Evolutionary conservation across 2,797 vertebrate genomes (phyloP).

Genomic region (Clarias laeviceps): DNA sequence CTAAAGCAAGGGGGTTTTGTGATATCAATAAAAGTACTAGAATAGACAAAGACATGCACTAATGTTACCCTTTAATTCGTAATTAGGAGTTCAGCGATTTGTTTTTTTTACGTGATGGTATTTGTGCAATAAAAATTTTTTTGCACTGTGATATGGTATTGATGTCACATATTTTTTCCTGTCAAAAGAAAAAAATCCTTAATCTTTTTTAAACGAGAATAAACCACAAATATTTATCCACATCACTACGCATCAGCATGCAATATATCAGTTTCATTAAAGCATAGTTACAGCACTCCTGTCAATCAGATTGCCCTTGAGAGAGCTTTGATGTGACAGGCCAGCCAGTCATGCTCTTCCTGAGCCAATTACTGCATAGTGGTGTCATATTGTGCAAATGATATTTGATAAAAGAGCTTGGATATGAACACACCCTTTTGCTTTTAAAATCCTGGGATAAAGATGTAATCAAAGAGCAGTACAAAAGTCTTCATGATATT

Average conservation of each 20-base stretch:
- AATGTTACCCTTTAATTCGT: background rate
- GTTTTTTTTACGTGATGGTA: background rate
- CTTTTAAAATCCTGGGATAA: conserved; percentile 3
- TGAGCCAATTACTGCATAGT: conserved; percentile 34
- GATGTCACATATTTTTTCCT: background rate
- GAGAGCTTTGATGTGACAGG: conserved; percentile 10
- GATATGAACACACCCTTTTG: background rate
- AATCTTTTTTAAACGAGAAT: background rate
- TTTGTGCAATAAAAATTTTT: background rate
- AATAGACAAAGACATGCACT: conserved; percentile 5
- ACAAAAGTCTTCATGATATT: conserved; percentile 42
- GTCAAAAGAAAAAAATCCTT: background rate
- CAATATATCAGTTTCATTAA: conserved; percentile 6
- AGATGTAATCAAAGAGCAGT: conserved; percentile 17
- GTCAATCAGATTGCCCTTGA: conserved; percentile 25
- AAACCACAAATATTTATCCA: background rate
- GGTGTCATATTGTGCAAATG: conserved; percentile 34
- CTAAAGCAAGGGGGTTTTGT: conserved; percentile 13
- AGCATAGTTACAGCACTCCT: background rate
- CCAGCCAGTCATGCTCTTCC: conserved; percentile 33
- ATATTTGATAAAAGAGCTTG: conserved; percentile 29
- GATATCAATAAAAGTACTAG: background rate
- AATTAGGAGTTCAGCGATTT: background rate
- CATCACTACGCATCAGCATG: background rate
- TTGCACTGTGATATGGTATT: background rate